Evolutionary conservation across 64 coral and sea anemone species (phyloP).

Genomic region (Catalaphyllia jardinei): DNA sequence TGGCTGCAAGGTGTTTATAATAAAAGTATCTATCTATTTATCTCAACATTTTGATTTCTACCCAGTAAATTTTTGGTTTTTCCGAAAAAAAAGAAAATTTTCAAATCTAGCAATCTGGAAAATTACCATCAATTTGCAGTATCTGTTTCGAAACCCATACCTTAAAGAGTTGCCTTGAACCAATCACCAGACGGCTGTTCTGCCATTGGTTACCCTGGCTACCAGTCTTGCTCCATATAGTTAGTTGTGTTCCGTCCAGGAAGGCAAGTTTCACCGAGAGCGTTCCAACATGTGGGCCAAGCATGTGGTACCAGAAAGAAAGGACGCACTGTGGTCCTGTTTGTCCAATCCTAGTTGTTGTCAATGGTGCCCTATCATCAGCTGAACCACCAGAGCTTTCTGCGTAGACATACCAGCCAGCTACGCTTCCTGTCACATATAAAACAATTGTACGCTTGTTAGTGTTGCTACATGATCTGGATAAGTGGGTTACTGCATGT

Average conservation of each 20-base stretch:
- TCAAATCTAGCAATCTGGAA: not conserved
- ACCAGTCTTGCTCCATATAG: slow-evolving; percentile 73
- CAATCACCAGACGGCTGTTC: slow-evolving; percentile 59
- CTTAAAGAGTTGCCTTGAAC: slow-evolving; percentile 85
- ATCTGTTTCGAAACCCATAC: slow-evolving; percentile 8
- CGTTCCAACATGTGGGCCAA: slow-evolving; percentile 55
- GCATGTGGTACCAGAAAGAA: slow-evolving; percentile 96
- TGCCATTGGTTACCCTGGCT: slow-evolving; percentile 77
- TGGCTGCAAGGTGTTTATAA: too few species aligned
- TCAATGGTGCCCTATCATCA: slow-evolving; percentile 71
- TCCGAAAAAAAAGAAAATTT: too few species aligned
- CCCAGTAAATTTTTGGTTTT: too few species aligned
- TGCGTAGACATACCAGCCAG: slow-evolving; percentile 87
- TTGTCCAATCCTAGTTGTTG: slow-evolving; percentile 75
- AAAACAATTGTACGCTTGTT: not conserved
- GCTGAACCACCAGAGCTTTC: slow-evolving; percentile 78
- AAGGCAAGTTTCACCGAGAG: slow-evolving; percentile 77
- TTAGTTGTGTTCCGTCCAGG: slow-evolving; percentile 58
- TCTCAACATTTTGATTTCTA: too few species aligned
- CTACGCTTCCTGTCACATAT: slow-evolving; percentile 55
- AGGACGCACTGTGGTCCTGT: slow-evolving; percentile 87
- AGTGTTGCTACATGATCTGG: too few species aligned
- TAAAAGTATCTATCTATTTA: too few species aligned
- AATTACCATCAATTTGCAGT: not conserved
- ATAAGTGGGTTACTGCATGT: too few species aligned